Base-by-base conservation (phyloP, 2,113 vertebrate genomes). In the Ibidorhyncha struthersii region DNA sequence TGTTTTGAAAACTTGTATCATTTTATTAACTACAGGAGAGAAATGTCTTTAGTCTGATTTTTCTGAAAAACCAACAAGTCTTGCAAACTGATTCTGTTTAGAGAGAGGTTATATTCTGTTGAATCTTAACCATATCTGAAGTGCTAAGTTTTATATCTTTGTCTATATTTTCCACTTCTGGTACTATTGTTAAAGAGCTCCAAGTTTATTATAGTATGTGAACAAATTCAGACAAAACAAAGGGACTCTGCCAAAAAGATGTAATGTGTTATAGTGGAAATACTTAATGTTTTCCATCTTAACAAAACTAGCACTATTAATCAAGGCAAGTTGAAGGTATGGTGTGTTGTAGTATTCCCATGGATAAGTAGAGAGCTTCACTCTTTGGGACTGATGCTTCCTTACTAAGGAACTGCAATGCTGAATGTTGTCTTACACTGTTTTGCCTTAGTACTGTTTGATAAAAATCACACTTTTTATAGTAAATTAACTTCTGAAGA, bases 281-380 rank as follows among this genome's bases (percentile, higher is more conserved):
- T 32, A 9, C 1, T 21, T 69, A 3, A 30, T 13, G 10, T 50
- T 82, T 67, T 71, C 25, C 40, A 0, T n/a, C 27, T n/a, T 55
- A 43, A 43, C 19, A 52, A 62, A 78, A 29, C 15, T 4, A 4
- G 17, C 63, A 62, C 10, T 43, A 12, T 71, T 40, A 29, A 22
- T n/a, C 41, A 34, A 83, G 66, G 36, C 9, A 43, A 25, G 9
- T 25, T 53, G 45, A 70, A 89, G 41, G 12, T 45, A 1, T 10
- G 5, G 12, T 45, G 34, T 17, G 2, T 14, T 49, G 17, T 65
- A 26, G 3, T 52, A 6, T 63, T 78, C 14, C 32, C 30, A 5
- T 76, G 49, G 26, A 22, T 78, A 22, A 55, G 30, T 14, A 76
- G 50, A 86, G 21, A 70, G 19, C 26, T 86, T 41, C 6, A 38